Conservation (phyloP, 2,113 vertebrate genomes). For the Poeciliopsis prolifica region DNA sequence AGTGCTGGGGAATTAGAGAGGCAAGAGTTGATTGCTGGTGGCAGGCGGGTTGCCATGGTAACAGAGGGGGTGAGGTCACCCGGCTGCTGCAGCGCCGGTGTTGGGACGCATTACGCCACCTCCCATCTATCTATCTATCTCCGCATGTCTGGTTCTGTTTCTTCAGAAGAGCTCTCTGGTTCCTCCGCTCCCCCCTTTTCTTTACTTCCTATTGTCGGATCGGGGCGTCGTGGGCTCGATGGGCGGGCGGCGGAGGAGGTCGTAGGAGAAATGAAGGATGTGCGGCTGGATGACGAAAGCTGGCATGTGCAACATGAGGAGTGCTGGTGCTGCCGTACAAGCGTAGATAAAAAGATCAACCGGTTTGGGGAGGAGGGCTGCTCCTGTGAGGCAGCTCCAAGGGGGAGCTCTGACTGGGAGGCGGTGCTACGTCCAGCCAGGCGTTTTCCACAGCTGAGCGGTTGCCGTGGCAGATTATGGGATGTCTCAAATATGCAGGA, state of each 20-base stretch:
- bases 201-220: slow-evolving; percentile 23
- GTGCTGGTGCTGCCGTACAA: not conserved
- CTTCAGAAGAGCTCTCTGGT: slow-evolving; percentile 17
- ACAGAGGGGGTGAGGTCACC: slow-evolving; percentile 75
- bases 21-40: slow-evolving; percentile 58
- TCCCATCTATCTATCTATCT: slow-evolving; percentile 69
- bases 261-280: not conserved
- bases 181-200: not conserved
- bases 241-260: not conserved
- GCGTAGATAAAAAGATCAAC: not conserved
- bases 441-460: too few species aligned
- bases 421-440: too few species aligned
- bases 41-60: slow-evolving; percentile 74
- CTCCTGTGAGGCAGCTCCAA: too few species aligned
- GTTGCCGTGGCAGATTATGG: too few species aligned
- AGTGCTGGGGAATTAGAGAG: slow-evolving; percentile 33
- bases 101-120: slow-evolving; percentile 70
- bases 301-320: not conserved
- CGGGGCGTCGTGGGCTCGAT: not conserved
- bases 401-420: too few species aligned
- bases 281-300: not conserved
- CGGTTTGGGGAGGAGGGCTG: too few species aligned
- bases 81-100: slow-evolving; percentile 62
- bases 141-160: slow-evolving; percentile 41
- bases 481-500: too few species aligned